These are phyloP conservation scores for Hyles lineata DNA, from an alignment of 2,888 invertebrate species.

Conservation along the genomic window DNA sequence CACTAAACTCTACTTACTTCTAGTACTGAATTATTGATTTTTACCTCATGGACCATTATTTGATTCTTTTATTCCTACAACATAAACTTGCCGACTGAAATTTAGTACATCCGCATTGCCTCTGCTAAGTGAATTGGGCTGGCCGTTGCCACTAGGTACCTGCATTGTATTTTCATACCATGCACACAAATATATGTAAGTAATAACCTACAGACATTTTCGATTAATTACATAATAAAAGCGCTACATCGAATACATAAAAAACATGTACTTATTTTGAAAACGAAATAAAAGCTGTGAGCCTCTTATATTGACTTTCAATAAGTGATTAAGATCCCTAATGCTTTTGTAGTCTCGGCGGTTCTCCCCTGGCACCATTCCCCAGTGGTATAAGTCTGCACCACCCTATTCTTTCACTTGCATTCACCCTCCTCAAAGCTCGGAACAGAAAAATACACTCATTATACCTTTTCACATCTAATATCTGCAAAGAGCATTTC, in stretches of 20 bases:
- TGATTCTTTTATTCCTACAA: neutral
- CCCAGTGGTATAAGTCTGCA: conserved; percentile 51
- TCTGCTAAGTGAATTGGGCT: neutral
- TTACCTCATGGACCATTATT: conserved; percentile 31
- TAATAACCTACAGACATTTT: neutral
- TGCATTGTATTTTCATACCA: too few relatives aligned
- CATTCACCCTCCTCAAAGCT: conserved; percentile 48
- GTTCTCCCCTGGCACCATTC: conserved; percentile 42
- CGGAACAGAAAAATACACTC: conserved; percentile 59
- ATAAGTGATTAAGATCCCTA: conserved; percentile 12
- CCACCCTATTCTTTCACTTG: conserved; percentile 66
- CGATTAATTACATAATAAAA: neutral
- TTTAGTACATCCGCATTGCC: neutral
- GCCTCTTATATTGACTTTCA: conserved; percentile 5
- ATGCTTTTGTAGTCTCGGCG: conserved; percentile 23
- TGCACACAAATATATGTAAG: neutral
- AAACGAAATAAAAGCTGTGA: neutral
- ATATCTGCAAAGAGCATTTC: conserved; percentile 55
- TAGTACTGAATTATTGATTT: conserved; percentile 39
- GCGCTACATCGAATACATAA: neutral
- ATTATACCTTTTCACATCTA: conserved; percentile 69
- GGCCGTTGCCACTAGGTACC: too few relatives aligned
- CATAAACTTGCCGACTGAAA: neutral
- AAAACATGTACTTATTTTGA: neutral
- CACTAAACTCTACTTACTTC: conserved; percentile 33